Evolutionary conservation across 2,113 vertebrate species (phyloP).

Genomic region (Clarias macrocephalus): DNA sequence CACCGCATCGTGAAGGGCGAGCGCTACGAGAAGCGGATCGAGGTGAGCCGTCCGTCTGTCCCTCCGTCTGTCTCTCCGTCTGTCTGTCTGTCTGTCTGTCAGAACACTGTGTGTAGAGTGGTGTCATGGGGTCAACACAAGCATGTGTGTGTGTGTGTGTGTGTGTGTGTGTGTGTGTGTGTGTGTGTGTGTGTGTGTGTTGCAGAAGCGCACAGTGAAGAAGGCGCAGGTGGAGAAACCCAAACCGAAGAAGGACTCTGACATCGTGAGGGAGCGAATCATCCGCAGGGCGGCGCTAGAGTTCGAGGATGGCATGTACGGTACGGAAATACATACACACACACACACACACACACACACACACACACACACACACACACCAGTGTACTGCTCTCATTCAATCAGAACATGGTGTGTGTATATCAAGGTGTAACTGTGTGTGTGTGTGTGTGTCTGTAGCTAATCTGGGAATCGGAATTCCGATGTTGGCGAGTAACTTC

Average conservation of each 20-base stretch:
- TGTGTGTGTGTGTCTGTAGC: slow-evolving; percentile 72
- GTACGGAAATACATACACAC: slow-evolving; percentile 77
- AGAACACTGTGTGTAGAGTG: not conserved
- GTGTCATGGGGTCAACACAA: not conserved
- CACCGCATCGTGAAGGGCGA: slow-evolving; percentile 87
- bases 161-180: not conserved
- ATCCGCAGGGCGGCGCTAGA: slow-evolving; percentile 93
- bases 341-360: not conserved
- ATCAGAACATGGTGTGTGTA: not conserved
- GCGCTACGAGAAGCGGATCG: slow-evolving; percentile 91
- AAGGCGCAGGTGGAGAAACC: slow-evolving; percentile 75
- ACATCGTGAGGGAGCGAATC: slow-evolving; percentile 89
- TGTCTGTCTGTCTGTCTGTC: too few relatives aligned
- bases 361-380: not conserved
- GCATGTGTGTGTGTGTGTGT: not conserved
- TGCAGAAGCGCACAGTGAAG: slow-evolving; percentile 83
- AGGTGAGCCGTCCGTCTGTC: slow-evolving; percentile 70
- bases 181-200: slow-evolving; percentile 6
- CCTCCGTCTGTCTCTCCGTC: not conserved
- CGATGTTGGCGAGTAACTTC: slow-evolving; percentile 95
- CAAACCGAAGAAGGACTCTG: slow-evolving; percentile 81
- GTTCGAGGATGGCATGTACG: slow-evolving; percentile 98
- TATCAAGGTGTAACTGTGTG: too few relatives aligned
- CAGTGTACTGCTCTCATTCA: not conserved
- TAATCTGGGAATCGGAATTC: slow-evolving; percentile 97